A percentile compares a stretch with the other conserved stretches of the same genome.
Evolutionary conservation across 2,113 vertebrate genomes (phyloP).

Genomic region (Bos indicus): DNA sequence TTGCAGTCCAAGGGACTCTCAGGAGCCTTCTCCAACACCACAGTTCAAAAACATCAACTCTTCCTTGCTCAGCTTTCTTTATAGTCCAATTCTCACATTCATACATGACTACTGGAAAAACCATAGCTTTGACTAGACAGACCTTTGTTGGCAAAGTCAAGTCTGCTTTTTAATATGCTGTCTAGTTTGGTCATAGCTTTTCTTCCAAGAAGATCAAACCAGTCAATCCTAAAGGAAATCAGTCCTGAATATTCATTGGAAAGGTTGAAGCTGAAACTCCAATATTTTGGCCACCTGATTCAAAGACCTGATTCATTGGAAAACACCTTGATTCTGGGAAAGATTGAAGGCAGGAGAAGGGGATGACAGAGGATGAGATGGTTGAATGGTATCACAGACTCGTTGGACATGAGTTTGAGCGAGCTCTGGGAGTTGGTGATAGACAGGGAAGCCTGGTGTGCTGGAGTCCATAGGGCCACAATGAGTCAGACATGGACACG

Average conservation of each 20-base stretch:
- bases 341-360: neutral
- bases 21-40: neutral
- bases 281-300: neutral
- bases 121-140: neutral
- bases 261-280: neutral
- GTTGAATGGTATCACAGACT: neutral
- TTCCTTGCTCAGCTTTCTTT: neutral
- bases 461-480: neutral
- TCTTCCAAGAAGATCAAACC: neutral
- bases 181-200: neutral
- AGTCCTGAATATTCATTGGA: neutral
- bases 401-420: rapidly evolving
- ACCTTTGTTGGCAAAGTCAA: neutral
- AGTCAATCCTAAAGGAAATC: neutral
- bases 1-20: neutral
- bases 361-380: neutral
- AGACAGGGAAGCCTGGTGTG: neutral
- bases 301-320: neutral
- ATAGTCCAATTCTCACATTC: neutral
- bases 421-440: neutral
- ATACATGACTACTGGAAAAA: neutral
- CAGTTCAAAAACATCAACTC: neutral
- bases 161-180: neutral
- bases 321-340: neutral
- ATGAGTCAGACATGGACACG: neutral